phyloP scores from a whole-genome alignment of 2,797 vertebrate species.

The Gobionotothen gibberifrons region DNA sequence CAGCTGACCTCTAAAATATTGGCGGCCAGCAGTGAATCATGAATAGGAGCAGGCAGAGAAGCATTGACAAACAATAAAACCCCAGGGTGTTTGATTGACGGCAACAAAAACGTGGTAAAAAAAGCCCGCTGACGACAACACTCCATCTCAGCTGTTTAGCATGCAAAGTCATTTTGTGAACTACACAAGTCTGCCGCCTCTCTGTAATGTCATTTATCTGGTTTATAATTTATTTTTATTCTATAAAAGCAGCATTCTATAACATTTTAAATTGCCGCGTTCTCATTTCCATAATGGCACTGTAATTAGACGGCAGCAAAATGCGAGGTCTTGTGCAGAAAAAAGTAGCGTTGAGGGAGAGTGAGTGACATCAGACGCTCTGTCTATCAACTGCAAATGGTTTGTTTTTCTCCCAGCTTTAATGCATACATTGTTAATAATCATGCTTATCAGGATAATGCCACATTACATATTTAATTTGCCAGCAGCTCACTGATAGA shows the following conservation, averaged over 20 bases:
- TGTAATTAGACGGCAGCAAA: slow-evolving; percentile 52
- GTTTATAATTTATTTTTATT: slow-evolving; percentile 42
- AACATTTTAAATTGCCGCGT: slow-evolving; percentile 25
- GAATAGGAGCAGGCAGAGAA: neutral
- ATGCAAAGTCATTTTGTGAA: slow-evolving; percentile 11
- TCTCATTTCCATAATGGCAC: slow-evolving; percentile 54
- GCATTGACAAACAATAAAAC: slow-evolving; percentile 18
- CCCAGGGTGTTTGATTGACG: slow-evolving; percentile 33
- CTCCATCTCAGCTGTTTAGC: slow-evolving; percentile 31
- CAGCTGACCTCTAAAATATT: slow-evolving; percentile 56
- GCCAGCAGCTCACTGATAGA: slow-evolving; percentile 34
- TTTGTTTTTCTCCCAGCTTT: slow-evolving; percentile 39
- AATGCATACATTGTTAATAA: slow-evolving; percentile 26
- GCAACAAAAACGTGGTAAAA: slow-evolving; percentile 33
- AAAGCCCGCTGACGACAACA: neutral
- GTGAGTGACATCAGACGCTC: slow-evolving; percentile 18
- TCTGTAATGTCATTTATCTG: slow-evolving; percentile 38
- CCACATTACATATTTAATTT: slow-evolving; percentile 2
- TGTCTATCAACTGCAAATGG: neutral
- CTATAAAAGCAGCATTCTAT: slow-evolving; percentile 45
- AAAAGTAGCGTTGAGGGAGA: slow-evolving; percentile 21
- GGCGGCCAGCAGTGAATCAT: slow-evolving; percentile 34
- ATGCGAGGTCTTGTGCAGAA: slow-evolving; percentile 10
- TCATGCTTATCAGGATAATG: slow-evolving; percentile 40
- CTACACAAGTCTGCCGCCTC: slow-evolving; percentile 18